A percentile compares a stretch with the other conserved stretches of the same genome.
These are phyloP conservation scores for Pachyseris speciosa DNA, from an alignment of 64 coral and sea anemone species.

Conservation along the genomic window DNA sequence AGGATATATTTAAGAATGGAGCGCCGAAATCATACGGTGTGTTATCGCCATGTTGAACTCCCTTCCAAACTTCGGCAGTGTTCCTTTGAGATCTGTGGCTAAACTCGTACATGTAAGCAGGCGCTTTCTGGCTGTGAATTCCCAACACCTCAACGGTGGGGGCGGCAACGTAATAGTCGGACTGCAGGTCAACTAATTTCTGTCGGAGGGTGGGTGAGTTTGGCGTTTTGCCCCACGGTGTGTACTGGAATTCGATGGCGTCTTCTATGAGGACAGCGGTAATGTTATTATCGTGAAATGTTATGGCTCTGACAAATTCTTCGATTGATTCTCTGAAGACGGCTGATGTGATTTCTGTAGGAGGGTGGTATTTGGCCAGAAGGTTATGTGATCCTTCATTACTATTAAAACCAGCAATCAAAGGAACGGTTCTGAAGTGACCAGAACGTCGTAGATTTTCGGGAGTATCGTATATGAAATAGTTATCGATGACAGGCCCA, in stretches of 20 bases:
- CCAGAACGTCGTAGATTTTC: conserved; percentile 63
- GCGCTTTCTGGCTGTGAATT: conserved; percentile 59
- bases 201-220: conserved; percentile 36
- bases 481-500: conserved; percentile 72
- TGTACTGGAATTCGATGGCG: conserved; percentile 81
- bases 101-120: conserved; percentile 78
- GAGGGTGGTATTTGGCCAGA: neutral
- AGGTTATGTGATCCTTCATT: conserved; percentile 66
- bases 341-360: neutral
- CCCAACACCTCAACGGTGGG: conserved; percentile 60
- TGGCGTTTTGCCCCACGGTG: conserved; percentile 55
- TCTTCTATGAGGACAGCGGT: conserved; percentile 36
- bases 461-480: conserved; percentile 74
- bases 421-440: conserved; percentile 33
- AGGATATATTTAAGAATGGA: conserved; percentile 57
- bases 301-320: conserved; percentile 8
- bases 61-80: conserved; percentile 19
- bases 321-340: conserved; percentile 30
- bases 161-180: conserved; percentile 78
- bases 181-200: conserved; percentile 67
- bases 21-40: conserved; percentile 81
- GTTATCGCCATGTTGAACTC: conserved; percentile 64
- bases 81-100: conserved; percentile 55
- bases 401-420: conserved; percentile 86
- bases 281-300: neutral